Percentiles rank a stretch among this genome's conserved stretches.
phyloP scores from a whole-genome alignment of 2,113 vertebrate genomes.

The Pyrgilauda ruficollis region DNA sequence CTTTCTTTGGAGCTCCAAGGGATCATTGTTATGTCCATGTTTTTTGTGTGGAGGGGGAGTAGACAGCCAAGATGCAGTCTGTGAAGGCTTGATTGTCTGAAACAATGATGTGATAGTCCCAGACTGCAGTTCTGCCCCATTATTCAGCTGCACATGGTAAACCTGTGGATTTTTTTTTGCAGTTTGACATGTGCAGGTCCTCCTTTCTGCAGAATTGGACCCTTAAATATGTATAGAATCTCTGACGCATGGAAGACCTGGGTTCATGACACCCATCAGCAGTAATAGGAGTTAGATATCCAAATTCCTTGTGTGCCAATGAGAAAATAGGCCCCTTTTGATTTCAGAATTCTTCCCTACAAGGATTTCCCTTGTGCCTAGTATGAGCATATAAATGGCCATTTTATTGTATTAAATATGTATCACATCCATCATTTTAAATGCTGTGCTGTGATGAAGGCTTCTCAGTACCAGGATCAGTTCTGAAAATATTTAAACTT shows the following conservation, averaged over 20 bases:
- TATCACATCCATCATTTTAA: conserved; percentile 80
- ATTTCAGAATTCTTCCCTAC: conserved; percentile 72
- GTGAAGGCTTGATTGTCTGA: neutral
- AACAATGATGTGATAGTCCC: neutral
- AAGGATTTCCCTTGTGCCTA: conserved; percentile 76
- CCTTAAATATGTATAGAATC: neutral
- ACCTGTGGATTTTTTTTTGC: neutral
- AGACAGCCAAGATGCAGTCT: neutral
- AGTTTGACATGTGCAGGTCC: neutral
- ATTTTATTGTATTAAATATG: conserved; percentile 82
- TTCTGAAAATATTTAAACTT: conserved; percentile 79
- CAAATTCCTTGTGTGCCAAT: conserved; percentile 60
- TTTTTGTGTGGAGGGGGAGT: neutral
- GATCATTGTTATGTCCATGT: neutral
- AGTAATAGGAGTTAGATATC: conserved; percentile 49
- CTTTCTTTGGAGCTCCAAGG: neutral
- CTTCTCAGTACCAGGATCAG: conserved; percentile 72
- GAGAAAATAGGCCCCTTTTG: conserved; percentile 62
- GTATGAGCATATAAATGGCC: conserved; percentile 76
- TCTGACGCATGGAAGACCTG: conserved; percentile 15
- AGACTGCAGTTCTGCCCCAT: neutral
- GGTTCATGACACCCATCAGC: conserved; percentile 42
- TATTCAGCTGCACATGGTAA: neutral
- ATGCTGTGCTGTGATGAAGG: conserved; percentile 75
- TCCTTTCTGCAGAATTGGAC: neutral